These are phyloP conservation scores for Alectoris magna DNA, from an alignment of 2,797 vertebrate genomes.

Conservation along the genomic window DNA sequence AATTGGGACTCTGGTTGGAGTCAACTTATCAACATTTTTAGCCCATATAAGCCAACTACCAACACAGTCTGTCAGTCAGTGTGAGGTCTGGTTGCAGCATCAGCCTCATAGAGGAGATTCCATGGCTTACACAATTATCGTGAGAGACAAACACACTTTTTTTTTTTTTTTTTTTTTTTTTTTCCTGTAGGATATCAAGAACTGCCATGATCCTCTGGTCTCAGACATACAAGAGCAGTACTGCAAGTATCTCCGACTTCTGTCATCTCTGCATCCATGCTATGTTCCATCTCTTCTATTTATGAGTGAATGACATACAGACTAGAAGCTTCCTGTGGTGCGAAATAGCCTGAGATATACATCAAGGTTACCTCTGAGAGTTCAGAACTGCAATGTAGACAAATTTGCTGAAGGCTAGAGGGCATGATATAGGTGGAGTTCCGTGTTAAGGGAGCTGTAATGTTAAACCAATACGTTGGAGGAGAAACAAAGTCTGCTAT, in stretches of 20 bases:
- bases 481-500: slow-evolving; percentile 9
- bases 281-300: not conserved
- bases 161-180: slow-evolving; percentile 1
- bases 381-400: not conserved
- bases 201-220: not conserved
- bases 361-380: slow-evolving; percentile 39
- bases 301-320: not conserved
- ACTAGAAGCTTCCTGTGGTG: not conserved
- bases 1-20: not conserved
- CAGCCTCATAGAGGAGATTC: not conserved
- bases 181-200: slow-evolving; percentile 4
- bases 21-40: slow-evolving; percentile 6
- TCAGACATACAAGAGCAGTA: not conserved
- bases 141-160: not conserved
- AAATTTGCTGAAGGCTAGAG: slow-evolving; percentile 49
- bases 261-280: not conserved
- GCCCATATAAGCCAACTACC: not conserved
- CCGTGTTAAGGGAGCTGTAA: slow-evolving; percentile 33
- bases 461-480: slow-evolving; percentile 3
- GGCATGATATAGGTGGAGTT: slow-evolving; percentile 6
- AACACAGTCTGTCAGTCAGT: not conserved
- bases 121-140: not conserved
- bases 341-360: not conserved
- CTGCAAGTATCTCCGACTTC: slow-evolving; percentile 16
- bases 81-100: not conserved